These are phyloP conservation scores for Cryptocheilus praepositus DNA, from an alignment of 2,888 invertebrate species.

Conservation along the genomic window DNA sequence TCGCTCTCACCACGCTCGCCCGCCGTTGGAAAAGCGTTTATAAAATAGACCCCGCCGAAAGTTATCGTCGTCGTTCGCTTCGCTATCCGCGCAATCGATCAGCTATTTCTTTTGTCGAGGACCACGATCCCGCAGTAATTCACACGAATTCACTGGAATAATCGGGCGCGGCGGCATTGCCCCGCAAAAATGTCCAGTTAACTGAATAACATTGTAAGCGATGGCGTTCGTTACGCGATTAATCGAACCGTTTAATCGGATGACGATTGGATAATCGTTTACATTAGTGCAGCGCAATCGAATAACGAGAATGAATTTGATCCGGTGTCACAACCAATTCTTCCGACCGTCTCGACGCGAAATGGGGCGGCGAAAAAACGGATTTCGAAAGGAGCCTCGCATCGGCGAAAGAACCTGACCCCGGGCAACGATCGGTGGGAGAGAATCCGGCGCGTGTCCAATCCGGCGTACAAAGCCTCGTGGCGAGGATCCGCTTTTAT, in stretches of 20 bases:
- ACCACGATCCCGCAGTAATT: too few relatives aligned
- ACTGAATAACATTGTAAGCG: slow-evolving; percentile 53
- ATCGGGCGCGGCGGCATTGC: background rate
- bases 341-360: slow-evolving; percentile 6
- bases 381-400: too few relatives aligned
- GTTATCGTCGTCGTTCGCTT: too few relatives aligned
- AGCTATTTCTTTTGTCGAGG: too few relatives aligned
- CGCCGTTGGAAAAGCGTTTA: too few relatives aligned
- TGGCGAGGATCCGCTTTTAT: slow-evolving; percentile 36
- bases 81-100: background rate
- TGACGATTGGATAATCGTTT: slow-evolving; percentile 54
- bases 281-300: slow-evolving; percentile 40
- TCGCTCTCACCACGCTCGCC: too few relatives aligned
- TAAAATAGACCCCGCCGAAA: too few relatives aligned
- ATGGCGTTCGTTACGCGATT: slow-evolving; percentile 49
- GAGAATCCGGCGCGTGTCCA: background rate
- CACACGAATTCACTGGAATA: too few relatives aligned
- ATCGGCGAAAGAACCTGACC: too few relatives aligned
- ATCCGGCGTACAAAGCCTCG: slow-evolving; percentile 14
- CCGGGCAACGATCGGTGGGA: too few relatives aligned
- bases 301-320: slow-evolving; percentile 39
- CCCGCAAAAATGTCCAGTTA: slow-evolving; percentile 44
- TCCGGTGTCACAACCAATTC: slow-evolving; percentile 22
- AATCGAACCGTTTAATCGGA: slow-evolving; percentile 51
- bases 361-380: too few relatives aligned